These are phyloP conservation scores for Cheirogaleus medius DNA, from an alignment of 2,113 vertebrate genomes.

Conservation along the genomic window DNA sequence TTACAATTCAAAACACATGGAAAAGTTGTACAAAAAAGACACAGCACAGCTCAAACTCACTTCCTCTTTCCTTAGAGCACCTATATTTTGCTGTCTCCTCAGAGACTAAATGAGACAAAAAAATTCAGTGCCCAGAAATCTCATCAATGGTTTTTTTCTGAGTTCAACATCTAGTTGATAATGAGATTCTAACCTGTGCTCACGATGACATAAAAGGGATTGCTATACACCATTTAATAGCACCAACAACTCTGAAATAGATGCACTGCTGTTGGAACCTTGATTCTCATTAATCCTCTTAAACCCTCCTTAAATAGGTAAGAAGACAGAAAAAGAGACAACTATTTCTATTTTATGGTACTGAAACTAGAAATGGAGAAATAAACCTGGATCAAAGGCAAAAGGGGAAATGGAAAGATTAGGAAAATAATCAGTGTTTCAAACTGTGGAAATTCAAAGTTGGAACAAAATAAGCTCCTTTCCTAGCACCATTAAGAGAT, in stretches of 20 bases:
- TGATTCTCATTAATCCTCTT: conserved; percentile 41
- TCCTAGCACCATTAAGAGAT: neutral
- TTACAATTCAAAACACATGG: neutral
- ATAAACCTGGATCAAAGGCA: conserved; percentile 5
- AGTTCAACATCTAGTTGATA: neutral
- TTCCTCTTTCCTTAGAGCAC: neutral
- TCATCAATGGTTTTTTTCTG: conserved; percentile 3
- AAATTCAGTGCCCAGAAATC: neutral
- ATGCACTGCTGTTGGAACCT: neutral
- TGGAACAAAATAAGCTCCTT: neutral
- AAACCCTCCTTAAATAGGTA: conserved; percentile 18
- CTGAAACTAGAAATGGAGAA: neutral
- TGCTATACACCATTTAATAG: neutral
- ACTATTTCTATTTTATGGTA: conserved; percentile 15
- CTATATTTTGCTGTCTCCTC: neutral
- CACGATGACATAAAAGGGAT: neutral
- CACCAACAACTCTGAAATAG: neutral
- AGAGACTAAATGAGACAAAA: neutral
- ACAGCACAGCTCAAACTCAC: neutral
- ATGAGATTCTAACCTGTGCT: neutral
- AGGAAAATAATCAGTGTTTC: neutral
- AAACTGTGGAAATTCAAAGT: conserved; percentile 9
- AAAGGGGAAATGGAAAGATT: neutral
- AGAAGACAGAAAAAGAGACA: neutral
- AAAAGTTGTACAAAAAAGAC: neutral